Evolutionary conservation across 2,797 vertebrate species (phyloP), one percentile per base, ranked within the genome.

Genomic region (Pogoniulus pusillus): DNA sequence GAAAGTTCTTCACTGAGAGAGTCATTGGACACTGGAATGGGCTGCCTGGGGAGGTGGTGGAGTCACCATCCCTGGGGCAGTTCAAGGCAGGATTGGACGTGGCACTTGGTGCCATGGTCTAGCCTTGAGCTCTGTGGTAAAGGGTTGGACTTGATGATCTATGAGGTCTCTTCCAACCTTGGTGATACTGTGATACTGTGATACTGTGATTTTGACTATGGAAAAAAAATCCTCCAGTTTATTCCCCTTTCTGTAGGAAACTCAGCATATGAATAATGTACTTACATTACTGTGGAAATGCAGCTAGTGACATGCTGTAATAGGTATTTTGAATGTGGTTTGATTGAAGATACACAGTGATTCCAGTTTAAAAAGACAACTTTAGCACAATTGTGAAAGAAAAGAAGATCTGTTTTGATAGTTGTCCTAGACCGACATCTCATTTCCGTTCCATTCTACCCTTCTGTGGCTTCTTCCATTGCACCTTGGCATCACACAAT

Each of bases 311-410:
- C 60, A 16, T 68, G 34, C 70, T 82, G 60, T 82, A 95, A 92
- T 65, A 94, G 87, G 79, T 85, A 53, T 71, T 90, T 60, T 90
- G 79, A 94, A 94, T 93, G 82, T 86, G 84, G 68, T 86, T 82
- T 95, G 91, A 87, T 91, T 87, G 63, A 92, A 88, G 85, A 79
- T 74, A 68, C n/a, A 78, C 32, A 80, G 76, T 47, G 47, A 68
- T 90, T 93, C 91, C 70, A 62, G 68, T 81, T 89, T 91, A 79
- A 94, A 96, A 95, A 87, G 74, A 75, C 49, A 89, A 62, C 71
- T 92, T 92, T 29, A 91, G 68, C 73, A 80, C 30, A 89, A 26
- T 51, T 84, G 51, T 49, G 0, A 1, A 88, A 87, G 53, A 64
- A 87, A 93, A 58, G 70, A 87, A 83, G 37, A 79, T 32, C 34